These are phyloP conservation scores for Apaloderma vittatum DNA, from an alignment of 2,113 vertebrate species.

Conservation along the genomic window DNA sequence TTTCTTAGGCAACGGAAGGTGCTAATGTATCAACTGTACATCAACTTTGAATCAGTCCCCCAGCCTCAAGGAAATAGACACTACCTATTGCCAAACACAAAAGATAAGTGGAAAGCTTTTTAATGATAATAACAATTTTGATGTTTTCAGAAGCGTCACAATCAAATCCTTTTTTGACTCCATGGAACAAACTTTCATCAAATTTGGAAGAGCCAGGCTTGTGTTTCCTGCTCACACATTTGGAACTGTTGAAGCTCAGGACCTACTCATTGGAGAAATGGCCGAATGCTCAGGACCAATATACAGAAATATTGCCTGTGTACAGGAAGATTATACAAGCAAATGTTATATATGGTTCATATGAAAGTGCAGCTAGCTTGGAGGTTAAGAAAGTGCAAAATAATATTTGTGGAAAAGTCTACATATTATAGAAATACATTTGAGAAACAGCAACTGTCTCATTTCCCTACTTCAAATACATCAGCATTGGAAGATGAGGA, in stretches of 20 bases:
- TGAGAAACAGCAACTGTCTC: neutral
- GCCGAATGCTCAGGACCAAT: neutral
- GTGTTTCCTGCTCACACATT: neutral
- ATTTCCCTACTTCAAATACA: neutral
- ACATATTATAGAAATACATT: neutral
- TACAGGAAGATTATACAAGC: neutral
- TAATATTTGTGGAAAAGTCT: neutral
- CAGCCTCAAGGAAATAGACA: neutral
- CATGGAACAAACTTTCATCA: neutral
- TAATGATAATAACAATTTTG: neutral
- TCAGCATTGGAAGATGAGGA: neutral
- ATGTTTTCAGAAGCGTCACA: neutral
- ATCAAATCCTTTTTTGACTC: neutral
- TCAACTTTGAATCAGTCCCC: neutral
- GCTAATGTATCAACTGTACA: neutral
- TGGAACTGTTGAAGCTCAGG: neutral
- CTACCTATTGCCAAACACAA: neutral
- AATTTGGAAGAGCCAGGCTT: neutral
- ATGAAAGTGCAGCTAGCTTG: neutral
- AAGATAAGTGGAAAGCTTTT: neutral
- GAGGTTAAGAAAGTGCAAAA: neutral
- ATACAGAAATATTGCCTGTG: neutral
- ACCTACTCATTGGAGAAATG: neutral
- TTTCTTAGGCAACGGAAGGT: fast-evolving
- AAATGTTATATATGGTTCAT: neutral